phyloP scores from a whole-genome alignment of 2,888 invertebrate species.

The Hyles lineata region DNA sequence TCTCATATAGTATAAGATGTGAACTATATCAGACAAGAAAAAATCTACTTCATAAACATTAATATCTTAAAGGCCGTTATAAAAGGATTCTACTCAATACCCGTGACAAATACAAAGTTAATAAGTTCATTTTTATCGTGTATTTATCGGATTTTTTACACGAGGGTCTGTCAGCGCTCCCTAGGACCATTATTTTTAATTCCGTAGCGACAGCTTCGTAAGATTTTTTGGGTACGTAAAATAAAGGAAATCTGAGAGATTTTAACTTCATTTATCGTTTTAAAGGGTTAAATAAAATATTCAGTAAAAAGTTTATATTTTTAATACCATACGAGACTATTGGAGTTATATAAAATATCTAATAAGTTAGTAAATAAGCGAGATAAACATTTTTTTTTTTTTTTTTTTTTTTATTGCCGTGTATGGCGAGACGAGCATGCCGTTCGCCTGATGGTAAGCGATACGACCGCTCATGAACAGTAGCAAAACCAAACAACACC shows the following conservation, averaged over 20 bases:
- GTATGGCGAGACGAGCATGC: too few relatives aligned
- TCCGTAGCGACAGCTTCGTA: constrained; percentile 51
- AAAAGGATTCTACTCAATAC: constrained; percentile 27
- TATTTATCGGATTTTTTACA: constrained; percentile 48
- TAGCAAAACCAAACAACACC: too few relatives aligned
- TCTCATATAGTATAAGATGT: too few relatives aligned
- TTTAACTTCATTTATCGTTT: background rate
- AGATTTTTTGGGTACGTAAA: constrained; percentile 34
- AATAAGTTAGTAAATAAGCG: too few relatives aligned
- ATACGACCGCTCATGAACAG: too few relatives aligned
- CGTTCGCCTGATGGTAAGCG: too few relatives aligned
- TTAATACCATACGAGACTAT: too few relatives aligned
- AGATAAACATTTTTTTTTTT: too few relatives aligned
- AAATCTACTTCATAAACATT: background rate
- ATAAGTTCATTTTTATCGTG: constrained; percentile 58
- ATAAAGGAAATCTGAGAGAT: constrained; percentile 31
- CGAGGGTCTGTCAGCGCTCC: constrained; percentile 40
- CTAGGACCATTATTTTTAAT: constrained; percentile 62
- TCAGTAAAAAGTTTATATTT: constrained; percentile 16
- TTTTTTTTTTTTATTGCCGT: too few relatives aligned
- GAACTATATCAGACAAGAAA: too few relatives aligned
- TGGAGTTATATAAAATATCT: too few relatives aligned
- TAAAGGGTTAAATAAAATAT: background rate
- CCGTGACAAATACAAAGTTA: constrained; percentile 57
- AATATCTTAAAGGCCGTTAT: background rate